phyloP scores from a whole-genome alignment of 2,113 vertebrate species.

The Chionomys nivalis region DNA sequence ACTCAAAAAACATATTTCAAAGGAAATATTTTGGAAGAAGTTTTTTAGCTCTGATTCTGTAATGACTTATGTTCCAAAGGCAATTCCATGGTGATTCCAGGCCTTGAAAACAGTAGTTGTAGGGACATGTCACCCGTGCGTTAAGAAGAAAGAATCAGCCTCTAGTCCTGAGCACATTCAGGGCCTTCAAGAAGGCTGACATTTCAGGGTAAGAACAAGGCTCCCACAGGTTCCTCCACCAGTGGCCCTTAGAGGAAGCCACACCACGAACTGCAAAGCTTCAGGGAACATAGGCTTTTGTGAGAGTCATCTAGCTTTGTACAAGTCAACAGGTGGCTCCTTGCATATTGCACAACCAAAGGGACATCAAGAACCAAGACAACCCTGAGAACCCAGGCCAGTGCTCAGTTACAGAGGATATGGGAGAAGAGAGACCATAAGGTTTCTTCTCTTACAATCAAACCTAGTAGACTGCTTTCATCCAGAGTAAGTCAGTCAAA shows the following conservation, averaged over 20 bases:
- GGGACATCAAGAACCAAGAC: not conserved
- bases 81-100: not conserved
- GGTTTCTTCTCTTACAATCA: not conserved
- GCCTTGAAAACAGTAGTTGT: not conserved
- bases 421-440: not conserved
- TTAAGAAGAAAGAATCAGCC: not conserved
- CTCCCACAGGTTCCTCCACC: not conserved
- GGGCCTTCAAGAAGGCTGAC: not conserved
- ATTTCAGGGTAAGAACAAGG: not conserved
- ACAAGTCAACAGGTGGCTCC: not conserved
- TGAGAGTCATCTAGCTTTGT: not conserved
- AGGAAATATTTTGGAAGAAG: not conserved
- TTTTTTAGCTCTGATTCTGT: conserved; percentile 4
- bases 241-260: not conserved
- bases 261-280: not conserved
- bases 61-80: not conserved
- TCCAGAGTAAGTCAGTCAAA: conserved; percentile 12
- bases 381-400: not conserved
- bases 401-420: not conserved
- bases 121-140: not conserved
- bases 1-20: not conserved
- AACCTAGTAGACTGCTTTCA: conserved; percentile 13
- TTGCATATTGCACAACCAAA: too few species aligned
- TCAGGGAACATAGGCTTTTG: not conserved
- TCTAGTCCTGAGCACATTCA: not conserved